A percentile compares a stretch with the other conserved stretches of the same genome.
These are phyloP conservation scores for Apodemus speciosus DNA, from an alignment of 2,113 vertebrate species.

Conservation along the genomic window DNA sequence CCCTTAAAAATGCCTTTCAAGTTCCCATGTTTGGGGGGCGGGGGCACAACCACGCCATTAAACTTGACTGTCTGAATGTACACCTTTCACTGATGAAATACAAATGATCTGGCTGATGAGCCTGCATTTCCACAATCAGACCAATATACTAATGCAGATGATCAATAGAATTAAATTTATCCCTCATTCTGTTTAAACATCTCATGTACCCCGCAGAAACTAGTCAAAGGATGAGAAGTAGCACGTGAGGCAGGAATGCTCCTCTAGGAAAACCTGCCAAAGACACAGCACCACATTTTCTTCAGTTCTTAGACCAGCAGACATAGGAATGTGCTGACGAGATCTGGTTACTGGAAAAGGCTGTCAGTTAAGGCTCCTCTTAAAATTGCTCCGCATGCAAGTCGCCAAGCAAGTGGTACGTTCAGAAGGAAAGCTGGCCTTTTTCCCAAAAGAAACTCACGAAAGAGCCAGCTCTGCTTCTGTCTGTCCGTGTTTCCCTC, in stretches of 20 bases:
- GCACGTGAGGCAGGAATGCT: neutral
- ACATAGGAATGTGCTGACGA: neutral
- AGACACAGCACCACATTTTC: neutral
- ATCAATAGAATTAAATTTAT: neutral
- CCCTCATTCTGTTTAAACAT: neutral
- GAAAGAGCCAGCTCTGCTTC: neutral
- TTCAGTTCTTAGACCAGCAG: neutral
- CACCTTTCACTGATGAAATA: neutral
- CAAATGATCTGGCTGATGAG: neutral
- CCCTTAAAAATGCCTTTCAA: neutral
- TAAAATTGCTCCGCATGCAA: fast-evolving
- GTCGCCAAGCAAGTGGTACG: neutral
- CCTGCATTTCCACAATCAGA: neutral
- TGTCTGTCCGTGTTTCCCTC: neutral
- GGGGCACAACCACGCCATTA: neutral
- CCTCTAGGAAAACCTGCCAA: neutral
- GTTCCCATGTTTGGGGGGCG: neutral
- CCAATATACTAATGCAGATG: neutral
- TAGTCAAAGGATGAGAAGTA: neutral
- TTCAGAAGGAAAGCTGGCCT: neutral
- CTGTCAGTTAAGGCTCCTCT: neutral
- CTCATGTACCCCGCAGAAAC: neutral
- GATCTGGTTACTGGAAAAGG: neutral
- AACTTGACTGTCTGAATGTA: neutral
- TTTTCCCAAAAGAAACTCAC: neutral